Conservation (phyloP, 2,888 invertebrate species). For the Tolmerus cingulatus region DNA sequence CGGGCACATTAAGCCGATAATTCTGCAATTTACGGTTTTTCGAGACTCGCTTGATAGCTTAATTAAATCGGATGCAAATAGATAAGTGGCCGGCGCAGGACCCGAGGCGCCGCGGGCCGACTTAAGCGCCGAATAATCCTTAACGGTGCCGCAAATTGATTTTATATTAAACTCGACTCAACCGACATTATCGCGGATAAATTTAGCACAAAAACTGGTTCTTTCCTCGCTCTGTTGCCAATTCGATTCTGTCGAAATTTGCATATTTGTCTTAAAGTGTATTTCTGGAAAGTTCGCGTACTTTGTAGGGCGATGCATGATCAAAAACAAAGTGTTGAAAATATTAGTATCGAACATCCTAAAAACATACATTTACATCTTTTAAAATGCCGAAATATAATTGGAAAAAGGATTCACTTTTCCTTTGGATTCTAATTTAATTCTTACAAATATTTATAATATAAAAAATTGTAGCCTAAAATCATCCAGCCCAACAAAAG, state of each 20-base stretch:
- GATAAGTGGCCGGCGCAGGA: neutral
- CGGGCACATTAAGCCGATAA: constrained; percentile 18
- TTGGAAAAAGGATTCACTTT: too few relatives aligned
- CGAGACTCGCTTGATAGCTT: neutral
- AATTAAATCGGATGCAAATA: constrained; percentile 25
- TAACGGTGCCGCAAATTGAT: constrained; percentile 2
- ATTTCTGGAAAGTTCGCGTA: neutral
- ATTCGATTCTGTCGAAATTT: neutral
- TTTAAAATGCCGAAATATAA: too few relatives aligned
- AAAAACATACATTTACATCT: too few relatives aligned
- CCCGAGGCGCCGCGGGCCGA: neutral
- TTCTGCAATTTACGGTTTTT: constrained; percentile 14
- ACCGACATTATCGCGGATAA: neutral
- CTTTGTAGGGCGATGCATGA: too few relatives aligned
- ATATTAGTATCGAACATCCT: too few relatives aligned
- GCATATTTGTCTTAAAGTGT: neutral
- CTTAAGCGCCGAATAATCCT: constrained; percentile 16
- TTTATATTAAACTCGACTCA: neutral
- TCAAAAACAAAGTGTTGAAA: too few relatives aligned
- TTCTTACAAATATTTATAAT: too few relatives aligned
- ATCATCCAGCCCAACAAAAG: too few relatives aligned
- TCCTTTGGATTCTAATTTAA: too few relatives aligned
- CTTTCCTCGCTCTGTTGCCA: neutral
- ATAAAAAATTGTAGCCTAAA: too few relatives aligned
- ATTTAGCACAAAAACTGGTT: neutral